Percentiles rank a stretch among this genome's conserved stretches.
Conservation (phyloP, 2,113 vertebrate species). For the Labrus mixtus region DNA sequence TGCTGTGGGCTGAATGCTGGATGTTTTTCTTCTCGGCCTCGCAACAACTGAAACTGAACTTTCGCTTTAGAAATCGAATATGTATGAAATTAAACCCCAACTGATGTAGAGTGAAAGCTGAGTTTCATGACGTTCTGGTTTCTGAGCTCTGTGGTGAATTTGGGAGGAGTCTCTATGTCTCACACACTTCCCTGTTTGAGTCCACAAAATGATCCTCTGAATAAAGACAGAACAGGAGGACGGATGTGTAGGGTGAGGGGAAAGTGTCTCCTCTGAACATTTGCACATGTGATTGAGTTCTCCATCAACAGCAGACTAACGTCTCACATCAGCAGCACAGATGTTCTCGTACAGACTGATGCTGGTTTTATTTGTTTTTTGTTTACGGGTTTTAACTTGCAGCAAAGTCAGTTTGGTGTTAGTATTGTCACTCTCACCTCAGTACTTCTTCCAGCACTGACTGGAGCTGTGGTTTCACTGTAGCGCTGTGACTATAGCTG, state of each 20-base stretch:
- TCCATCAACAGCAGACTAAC: neutral
- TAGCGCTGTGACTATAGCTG: too few species aligned
- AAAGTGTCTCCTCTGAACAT: too few species aligned
- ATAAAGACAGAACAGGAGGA: neutral
- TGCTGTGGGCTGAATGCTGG: neutral
- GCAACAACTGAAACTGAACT: neutral
- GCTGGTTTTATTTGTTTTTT: too few species aligned
- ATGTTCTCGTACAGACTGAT: too few species aligned
- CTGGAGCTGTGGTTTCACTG: too few species aligned
- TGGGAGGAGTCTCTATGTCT: slow-evolving; percentile 5
- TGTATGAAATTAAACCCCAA: neutral
- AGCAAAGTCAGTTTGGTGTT: too few species aligned
- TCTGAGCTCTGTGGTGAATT: neutral
- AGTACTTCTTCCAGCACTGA: too few species aligned
- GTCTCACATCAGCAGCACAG: too few species aligned
- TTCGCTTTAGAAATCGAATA: neutral
- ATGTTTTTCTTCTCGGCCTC: too few species aligned
- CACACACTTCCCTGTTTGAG: slow-evolving; percentile 64
- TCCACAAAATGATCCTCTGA: neutral
- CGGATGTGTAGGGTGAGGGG: neutral
- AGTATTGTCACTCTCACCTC: too few species aligned
- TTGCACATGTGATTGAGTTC: neutral
- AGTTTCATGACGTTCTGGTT: slow-evolving; percentile 26
- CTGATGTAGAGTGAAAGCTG: slow-evolving; percentile 39
- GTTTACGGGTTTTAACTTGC: too few species aligned